Evolutionary conservation across 2,113 vertebrate genomes (phyloP).

Genomic region (Siniperca knerii): DNA sequence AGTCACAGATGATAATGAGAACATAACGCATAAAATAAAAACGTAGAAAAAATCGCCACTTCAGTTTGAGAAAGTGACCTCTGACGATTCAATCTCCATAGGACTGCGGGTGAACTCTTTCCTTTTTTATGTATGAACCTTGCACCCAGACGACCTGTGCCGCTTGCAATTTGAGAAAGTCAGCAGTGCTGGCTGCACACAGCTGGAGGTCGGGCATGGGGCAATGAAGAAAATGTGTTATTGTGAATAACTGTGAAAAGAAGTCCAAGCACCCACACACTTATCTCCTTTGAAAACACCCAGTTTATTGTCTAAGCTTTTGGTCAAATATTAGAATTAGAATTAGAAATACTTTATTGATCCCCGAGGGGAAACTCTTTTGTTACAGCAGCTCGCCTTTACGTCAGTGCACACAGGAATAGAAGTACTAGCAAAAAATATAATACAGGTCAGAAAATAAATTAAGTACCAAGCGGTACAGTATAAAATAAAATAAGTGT

Average conservation of each 20-base stretch:
- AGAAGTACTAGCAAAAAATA: too few relatives aligned
- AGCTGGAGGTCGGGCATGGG: neutral
- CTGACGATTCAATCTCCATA: neutral
- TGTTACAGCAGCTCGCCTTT: too few relatives aligned
- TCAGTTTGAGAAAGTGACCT: neutral
- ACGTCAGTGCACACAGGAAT: too few relatives aligned
- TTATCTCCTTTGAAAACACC: neutral
- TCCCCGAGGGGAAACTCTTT: too few relatives aligned
- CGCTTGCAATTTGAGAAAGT: neutral
- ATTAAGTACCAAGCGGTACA: too few relatives aligned
- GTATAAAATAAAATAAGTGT: too few relatives aligned
- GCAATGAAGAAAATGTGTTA: neutral
- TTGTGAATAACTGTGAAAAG: neutral
- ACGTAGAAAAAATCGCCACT: neutral
- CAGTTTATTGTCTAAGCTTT: neutral
- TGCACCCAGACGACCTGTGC: neutral
- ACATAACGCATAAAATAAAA: neutral
- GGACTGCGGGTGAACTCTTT: neutral
- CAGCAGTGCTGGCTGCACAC: neutral
- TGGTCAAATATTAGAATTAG: neutral
- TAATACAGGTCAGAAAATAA: too few relatives aligned
- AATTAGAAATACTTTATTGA: too few relatives aligned
- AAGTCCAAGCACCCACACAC: neutral
- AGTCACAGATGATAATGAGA: constrained; percentile 4
- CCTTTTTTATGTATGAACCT: neutral